Evolutionary conservation across 2,113 vertebrate genomes (phyloP).

Genomic region (Henicopernis longicauda): DNA sequence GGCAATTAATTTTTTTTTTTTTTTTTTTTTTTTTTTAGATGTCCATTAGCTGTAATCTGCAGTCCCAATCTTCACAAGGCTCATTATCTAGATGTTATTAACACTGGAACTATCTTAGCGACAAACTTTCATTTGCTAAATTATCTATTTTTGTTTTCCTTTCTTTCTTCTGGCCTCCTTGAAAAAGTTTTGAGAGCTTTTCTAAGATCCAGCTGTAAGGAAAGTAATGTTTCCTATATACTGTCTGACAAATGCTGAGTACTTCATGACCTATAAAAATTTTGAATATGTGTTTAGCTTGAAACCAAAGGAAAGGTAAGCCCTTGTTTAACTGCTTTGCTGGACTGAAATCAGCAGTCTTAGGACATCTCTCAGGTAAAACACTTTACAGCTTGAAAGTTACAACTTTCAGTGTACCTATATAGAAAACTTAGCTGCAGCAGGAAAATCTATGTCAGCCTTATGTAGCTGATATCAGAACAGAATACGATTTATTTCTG

Average conservation of each 20-base stretch:
- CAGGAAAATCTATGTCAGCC: neutral
- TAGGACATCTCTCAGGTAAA: neutral
- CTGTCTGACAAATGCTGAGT: neutral
- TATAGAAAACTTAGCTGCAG: neutral
- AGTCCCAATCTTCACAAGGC: neutral
- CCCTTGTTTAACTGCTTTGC: neutral
- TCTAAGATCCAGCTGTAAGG: neutral
- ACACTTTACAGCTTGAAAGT: neutral
- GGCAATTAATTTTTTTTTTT: neutral
- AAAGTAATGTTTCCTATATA: neutral
- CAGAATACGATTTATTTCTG: neutral
- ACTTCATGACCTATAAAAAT: neutral
- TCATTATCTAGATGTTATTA: neutral
- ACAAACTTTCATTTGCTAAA: neutral
- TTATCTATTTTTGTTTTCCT: neutral
- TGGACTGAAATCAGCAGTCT: neutral
- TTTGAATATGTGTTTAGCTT: neutral
- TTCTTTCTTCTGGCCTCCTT: neutral
- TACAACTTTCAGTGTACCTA: neutral
- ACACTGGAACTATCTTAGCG: neutral
- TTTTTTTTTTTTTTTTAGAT: no score
- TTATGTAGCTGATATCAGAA: neutral
- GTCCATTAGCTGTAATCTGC: neutral
- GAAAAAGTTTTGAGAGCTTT: neutral
- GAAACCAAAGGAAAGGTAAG: neutral